Percentiles rank a stretch among this genome's conserved stretches.
Evolutionary conservation across 2,797 vertebrate genomes (phyloP).

Genomic region (Pseudochirops cupreus): DNA sequence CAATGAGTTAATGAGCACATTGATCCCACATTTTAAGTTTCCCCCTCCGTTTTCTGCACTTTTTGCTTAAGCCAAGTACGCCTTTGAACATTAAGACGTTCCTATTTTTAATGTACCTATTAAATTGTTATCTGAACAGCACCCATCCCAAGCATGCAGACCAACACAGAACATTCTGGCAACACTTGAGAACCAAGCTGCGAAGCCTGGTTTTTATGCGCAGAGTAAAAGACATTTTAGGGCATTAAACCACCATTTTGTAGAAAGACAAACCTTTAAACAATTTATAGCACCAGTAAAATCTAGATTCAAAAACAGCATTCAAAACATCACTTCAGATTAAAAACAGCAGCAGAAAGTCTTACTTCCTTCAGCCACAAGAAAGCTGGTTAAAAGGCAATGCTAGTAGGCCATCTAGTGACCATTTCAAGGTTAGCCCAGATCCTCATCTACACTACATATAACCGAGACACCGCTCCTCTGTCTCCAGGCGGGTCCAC

Average conservation of each 20-base stretch:
- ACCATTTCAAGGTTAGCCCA: slow-evolving; percentile 56
- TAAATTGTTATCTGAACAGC: slow-evolving; percentile 64
- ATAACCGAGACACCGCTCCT: too few relatives aligned
- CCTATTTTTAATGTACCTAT: slow-evolving; percentile 55
- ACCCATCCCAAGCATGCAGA: slow-evolving; percentile 48
- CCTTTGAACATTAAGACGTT: slow-evolving; percentile 35
- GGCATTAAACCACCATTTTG: slow-evolving; percentile 58
- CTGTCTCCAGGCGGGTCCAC: too few relatives aligned
- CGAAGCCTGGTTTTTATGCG: slow-evolving; percentile 62
- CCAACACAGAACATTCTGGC: slow-evolving; percentile 43
- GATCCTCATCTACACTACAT: neutral
- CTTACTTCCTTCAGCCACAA: slow-evolving; percentile 49
- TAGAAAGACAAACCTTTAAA: slow-evolving; percentile 70
- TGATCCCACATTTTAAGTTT: slow-evolving; percentile 36
- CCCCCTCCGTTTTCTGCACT: slow-evolving; percentile 25
- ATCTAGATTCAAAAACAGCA: slow-evolving; percentile 72
- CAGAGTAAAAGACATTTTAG: slow-evolving; percentile 61
- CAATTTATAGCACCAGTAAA: slow-evolving; percentile 78
- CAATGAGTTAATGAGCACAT: slow-evolving; percentile 17
- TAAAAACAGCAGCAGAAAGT: slow-evolving; percentile 69
- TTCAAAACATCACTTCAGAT: slow-evolving; percentile 77
- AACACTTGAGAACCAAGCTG: slow-evolving; percentile 59
- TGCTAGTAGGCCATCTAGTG: slow-evolving; percentile 86
- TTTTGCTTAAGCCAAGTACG: slow-evolving; percentile 66
- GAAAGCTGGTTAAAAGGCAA: slow-evolving; percentile 65